Base-by-base conservation (phyloP, 2,113 vertebrate genomes). In the Hystrix brachyura region DNA sequence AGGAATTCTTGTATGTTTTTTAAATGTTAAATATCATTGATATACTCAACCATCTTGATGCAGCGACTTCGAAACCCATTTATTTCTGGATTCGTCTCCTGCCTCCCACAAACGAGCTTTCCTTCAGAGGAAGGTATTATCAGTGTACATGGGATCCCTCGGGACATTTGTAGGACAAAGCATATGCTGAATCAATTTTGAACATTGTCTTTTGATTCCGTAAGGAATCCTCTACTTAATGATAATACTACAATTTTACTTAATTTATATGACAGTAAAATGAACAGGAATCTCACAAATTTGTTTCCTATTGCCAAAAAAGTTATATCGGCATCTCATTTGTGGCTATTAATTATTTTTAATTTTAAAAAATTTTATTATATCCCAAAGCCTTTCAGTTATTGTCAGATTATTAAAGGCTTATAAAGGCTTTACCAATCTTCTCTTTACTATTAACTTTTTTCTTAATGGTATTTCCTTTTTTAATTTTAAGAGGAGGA, bases 1-100 rank as follows among this genome's bases (percentile, higher is more conserved):
- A 85, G 23, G 43, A 92, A 93, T 43, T 84, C 48, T 84, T 78
- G 11, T 82, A 79, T 46, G 2, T 18, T 80, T 94, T 95, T 80
- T 88, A 76, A 83, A 76, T 59, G 15, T 29, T 69, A 60, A 13
- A 48, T 74, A 7, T 29, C 21, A 90, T 43, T 38, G 83, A 65
- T 38, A 4, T 83, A 84, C 11, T 71, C 38, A 91, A 17, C 23
- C 38, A 87, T 82, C 25, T 87, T 94, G 25, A 72, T 46, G 5
- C 27, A 78, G 38, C 78, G 6, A 74, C n/a, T 87, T 69, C 90
- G 60, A 90, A 95, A 96, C 12, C 12, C 27, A 89, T 67, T 64
- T 87, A 87, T 6, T 76, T 84, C 74, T 65, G 67, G 29, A 12
- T 83, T 94, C 59, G 62, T 65, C 23, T 94, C 80, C 46, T 59